Evolutionary conservation across 2,797 vertebrate species (phyloP).

Genomic region (Simalia tracyae): DNA sequence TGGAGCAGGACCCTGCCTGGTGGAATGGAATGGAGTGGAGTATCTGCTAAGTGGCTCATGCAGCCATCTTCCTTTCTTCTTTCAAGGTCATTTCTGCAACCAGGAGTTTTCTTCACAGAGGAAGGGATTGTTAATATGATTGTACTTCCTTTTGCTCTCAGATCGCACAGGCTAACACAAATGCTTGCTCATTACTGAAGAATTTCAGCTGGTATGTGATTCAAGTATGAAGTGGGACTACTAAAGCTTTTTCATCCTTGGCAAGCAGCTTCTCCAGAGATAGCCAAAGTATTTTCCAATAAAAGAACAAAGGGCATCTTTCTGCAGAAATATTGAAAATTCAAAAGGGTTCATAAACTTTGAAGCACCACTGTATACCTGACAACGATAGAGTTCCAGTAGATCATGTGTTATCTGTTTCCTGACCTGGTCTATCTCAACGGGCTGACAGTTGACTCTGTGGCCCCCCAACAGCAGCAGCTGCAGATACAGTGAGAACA

Average conservation of each 20-base stretch:
- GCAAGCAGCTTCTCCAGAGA: too few species aligned
- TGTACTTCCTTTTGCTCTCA: background rate
- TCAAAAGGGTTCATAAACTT: background rate
- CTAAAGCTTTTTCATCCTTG: too few species aligned
- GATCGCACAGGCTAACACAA: background rate
- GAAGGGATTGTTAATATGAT: background rate
- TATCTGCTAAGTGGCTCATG: background rate
- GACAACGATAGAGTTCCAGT: background rate
- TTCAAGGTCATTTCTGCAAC: background rate
- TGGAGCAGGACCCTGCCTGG: background rate
- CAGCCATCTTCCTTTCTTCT: background rate
- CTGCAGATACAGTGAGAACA: background rate
- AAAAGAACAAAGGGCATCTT: too few species aligned
- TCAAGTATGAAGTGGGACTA: too few species aligned
- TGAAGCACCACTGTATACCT: background rate
- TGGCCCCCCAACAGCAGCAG: background rate
- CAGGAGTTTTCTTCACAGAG: background rate
- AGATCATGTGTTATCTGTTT: background rate
- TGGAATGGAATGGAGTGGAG: background rate
- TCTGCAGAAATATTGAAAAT: background rate
- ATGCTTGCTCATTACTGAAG: too few species aligned
- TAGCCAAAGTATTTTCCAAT: too few species aligned
- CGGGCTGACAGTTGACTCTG: background rate
- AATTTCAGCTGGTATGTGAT: too few species aligned
- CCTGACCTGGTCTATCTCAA: too few species aligned